Base-by-base conservation (phyloP, 2,888 invertebrate genomes). In the Ophion obscuratus region DNA sequence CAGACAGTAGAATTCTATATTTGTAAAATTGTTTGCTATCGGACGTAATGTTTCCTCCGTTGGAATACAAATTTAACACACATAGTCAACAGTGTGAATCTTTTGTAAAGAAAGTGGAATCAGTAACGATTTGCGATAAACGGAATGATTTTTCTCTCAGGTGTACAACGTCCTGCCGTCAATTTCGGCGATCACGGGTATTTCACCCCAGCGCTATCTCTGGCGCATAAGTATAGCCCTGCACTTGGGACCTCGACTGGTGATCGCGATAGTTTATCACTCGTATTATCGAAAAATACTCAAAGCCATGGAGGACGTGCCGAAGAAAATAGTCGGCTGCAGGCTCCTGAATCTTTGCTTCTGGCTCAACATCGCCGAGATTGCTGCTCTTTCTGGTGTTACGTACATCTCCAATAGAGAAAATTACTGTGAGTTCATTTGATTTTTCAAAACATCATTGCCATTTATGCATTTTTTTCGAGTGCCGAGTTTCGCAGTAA, bases 161-260 rank as follows among this genome's bases (percentile, higher is more conserved):
- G 98, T 98, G 81, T 98, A 97, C 94, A 99, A 99, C 95, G 96
- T 98, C 94, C 97, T 99, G 93, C 98, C 99, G 92, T 98, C 98
- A 91, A 98, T 98, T 95, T 98, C 98, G 96, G 98, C 99, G 89
- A 98, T 99, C 94, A 99, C 98, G 87, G 98, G 98, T 76, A 97
- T 98, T 89, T 97, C 97, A 92, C 98, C 99, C 40, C 98, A 98
- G 94, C 96, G 97, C 91, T 98, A 99, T 95, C 95, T 98, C 90
- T 99, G 99, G 98, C 96, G 98, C 91, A 96, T 98, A 92, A 97
- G 97, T 94, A 97, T 98, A 92, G 98, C 98, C 88, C 96, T 98
- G 91, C 98, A 98, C 93, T 96, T 98, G 93, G 97, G 98, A 92
- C 99, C 99, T 91, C 96, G 98, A 93, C 96, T 98, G 94, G 96